Conservation (phyloP, 2,797 vertebrate species). For the Helostoma temminkii region DNA sequence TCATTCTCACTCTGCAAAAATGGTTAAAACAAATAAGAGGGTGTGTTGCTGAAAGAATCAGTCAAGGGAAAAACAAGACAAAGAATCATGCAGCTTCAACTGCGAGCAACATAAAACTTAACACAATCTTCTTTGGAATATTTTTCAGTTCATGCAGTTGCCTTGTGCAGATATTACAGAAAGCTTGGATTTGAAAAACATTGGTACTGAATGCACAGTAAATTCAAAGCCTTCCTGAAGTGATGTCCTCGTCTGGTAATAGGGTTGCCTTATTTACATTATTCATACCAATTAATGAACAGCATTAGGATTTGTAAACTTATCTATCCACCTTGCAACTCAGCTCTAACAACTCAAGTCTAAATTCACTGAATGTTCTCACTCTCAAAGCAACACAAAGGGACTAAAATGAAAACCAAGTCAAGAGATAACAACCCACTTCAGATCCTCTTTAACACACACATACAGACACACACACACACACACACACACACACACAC, state of each 20-base stretch:
- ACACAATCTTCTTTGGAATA: no score
- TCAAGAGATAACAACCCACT: slow-evolving; percentile 49
- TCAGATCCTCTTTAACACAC: slow-evolving; percentile 23
- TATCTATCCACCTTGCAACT: not conserved
- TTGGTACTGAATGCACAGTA: no score
- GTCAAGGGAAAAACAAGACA: no score
- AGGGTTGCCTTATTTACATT: not conserved
- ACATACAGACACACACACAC: slow-evolving; percentile 20
- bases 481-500: slow-evolving; percentile 15
- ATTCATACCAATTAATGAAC: not conserved
- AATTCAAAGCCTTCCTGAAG: no score
- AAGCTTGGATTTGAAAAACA: no score
- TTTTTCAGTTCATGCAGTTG: no score
- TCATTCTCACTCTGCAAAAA: no score
- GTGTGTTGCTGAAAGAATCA: no score
- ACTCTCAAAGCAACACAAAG: slow-evolving; percentile 33
- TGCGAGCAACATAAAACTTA: no score
- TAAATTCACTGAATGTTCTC: slow-evolving; percentile 14
- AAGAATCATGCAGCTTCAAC: not conserved
- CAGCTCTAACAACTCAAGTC: slow-evolving; percentile 21
- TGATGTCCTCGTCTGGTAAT: not conserved
- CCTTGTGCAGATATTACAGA: no score
- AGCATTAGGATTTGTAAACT: not conserved
- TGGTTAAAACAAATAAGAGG: no score
- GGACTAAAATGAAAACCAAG: slow-evolving; percentile 38